Conservation (phyloP, 2,797 vertebrate species). For the Chaetophractus vellerosus region DNA sequence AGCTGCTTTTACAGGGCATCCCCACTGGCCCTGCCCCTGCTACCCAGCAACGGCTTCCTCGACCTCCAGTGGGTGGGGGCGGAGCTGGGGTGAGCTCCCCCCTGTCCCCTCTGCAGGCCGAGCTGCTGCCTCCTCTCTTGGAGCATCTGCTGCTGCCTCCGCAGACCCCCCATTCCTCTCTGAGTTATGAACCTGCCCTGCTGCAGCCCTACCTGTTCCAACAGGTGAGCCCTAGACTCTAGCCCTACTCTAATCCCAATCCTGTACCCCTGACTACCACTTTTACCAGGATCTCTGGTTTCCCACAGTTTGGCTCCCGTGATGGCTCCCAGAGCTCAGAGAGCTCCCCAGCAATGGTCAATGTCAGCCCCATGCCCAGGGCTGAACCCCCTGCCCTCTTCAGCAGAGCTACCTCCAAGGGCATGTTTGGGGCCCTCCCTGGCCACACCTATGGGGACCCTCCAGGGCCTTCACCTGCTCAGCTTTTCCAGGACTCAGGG, state of each 20-base stretch:
- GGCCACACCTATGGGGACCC: constrained; percentile 87
- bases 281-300: constrained; percentile 71
- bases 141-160: constrained; percentile 94
- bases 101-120: constrained; percentile 76
- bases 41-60: constrained; percentile 67
- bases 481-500: constrained; percentile 94
- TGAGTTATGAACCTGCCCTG: constrained; percentile 91
- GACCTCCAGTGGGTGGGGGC: constrained; percentile 1
- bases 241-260: accelerated
- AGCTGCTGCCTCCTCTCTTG: constrained; percentile 92
- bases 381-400: constrained; percentile 82
- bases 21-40: constrained; percentile 68
- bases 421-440: constrained; percentile 86
- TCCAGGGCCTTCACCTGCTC: constrained; percentile 88
- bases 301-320: constrained; percentile 93
- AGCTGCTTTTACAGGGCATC: constrained; percentile 69
- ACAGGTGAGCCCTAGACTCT: constrained; percentile 90
- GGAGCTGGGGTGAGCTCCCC: constrained; percentile 68
- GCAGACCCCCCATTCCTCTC: constrained; percentile 90
- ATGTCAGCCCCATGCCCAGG: constrained; percentile 85
- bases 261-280: background rate
- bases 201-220: constrained; percentile 95
- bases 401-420: constrained; percentile 81
- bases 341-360: constrained; percentile 88
- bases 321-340: constrained; percentile 90